phyloP scores from a whole-genome alignment of 2,797 vertebrate species.

The Tenualosa ilisha region DNA sequence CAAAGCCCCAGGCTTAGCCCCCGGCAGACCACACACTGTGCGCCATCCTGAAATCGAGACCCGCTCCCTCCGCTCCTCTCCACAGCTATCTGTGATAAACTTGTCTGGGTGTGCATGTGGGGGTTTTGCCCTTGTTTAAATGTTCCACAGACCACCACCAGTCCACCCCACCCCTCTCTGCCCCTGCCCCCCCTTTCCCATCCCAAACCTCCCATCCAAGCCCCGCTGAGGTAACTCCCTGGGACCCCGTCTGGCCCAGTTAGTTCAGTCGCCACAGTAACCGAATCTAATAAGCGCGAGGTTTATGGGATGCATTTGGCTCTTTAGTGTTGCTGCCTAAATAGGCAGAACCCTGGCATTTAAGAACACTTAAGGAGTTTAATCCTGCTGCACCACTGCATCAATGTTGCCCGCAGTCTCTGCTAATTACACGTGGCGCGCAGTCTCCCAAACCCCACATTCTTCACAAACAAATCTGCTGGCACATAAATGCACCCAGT shows the following conservation, averaged over 20 bases:
- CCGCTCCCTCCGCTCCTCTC: not conserved
- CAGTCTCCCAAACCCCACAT: conserved; percentile 13
- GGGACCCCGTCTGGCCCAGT: conserved; percentile 20
- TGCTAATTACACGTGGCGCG: conserved; percentile 7
- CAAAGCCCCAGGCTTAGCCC: conserved; percentile 52
- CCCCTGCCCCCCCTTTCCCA: not conserved
- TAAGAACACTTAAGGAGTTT: conserved; percentile 37
- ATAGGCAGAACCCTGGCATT: conserved; percentile 22
- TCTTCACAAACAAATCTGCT: conserved; percentile 15
- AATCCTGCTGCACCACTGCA: conserved; percentile 8
- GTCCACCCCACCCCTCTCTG: not conserved
- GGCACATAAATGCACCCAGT: not conserved
- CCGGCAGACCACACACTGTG: conserved; percentile 62
- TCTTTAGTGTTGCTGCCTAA: conserved; percentile 50
- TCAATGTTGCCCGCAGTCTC: conserved; percentile 13
- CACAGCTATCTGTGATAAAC: conserved; percentile 6
- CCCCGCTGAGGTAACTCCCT: conserved; percentile 20
- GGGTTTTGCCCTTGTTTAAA: not conserved
- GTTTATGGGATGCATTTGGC: conserved; percentile 65
- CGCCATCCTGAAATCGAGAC: conserved; percentile 29
- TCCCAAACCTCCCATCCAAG: not conserved
- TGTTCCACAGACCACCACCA: conserved; percentile 1
- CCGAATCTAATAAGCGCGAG: conserved; percentile 63
- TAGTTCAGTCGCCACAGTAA: conserved; percentile 54
- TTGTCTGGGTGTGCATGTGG: not conserved